phyloP scores from a whole-genome alignment of 2,888 invertebrate genomes.

The Lottia scabra region DNA sequence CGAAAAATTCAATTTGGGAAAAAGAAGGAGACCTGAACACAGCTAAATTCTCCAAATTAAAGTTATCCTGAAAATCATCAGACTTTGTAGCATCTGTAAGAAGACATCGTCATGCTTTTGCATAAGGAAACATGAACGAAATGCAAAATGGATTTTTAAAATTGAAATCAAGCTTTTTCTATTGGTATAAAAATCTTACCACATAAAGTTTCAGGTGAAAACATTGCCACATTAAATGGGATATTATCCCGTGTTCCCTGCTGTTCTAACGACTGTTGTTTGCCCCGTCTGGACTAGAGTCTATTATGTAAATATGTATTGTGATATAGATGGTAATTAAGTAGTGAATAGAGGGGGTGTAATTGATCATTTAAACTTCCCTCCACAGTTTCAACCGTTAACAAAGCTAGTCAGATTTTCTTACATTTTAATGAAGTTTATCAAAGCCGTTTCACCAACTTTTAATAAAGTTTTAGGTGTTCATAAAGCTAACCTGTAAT shows the following conservation, averaged over 20 bases:
- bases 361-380: slow-evolving; percentile 2
- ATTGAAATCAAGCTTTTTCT: too few relatives aligned
- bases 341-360: neutral
- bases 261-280: neutral
- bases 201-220: neutral
- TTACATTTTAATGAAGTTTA: slow-evolving; percentile 5
- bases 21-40: too few relatives aligned
- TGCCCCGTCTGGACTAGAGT: neutral
- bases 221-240: neutral
- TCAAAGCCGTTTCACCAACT: neutral
- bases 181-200: too few relatives aligned
- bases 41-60: too few relatives aligned
- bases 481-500: neutral
- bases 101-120: too few relatives aligned
- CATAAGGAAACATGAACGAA: too few relatives aligned
- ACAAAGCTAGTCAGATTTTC: neutral
- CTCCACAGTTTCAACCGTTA: neutral
- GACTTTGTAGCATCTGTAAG: too few relatives aligned
- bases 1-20: too few relatives aligned
- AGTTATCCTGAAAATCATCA: too few relatives aligned
- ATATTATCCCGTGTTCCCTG: neutral
- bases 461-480: neutral
- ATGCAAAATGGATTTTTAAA: too few relatives aligned
- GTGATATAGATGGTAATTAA: slow-evolving; percentile 4
- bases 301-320: slow-evolving; percentile 6